Conservation (phyloP, 2,888 invertebrate species). For the Clivina fossor region DNA sequence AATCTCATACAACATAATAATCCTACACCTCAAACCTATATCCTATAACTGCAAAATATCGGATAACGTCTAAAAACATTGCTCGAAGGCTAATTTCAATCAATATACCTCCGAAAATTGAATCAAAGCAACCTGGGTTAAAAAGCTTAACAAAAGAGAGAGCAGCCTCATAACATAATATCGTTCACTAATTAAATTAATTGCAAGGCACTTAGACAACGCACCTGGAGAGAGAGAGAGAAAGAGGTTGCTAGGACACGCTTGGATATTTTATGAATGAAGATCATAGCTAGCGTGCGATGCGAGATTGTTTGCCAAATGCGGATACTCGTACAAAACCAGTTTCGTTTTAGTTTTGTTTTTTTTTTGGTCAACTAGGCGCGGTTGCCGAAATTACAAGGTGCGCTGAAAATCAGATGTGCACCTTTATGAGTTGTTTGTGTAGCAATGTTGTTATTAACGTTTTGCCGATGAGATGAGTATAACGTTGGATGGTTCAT, state of each 20-base stretch:
- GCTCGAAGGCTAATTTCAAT: conserved; percentile 7
- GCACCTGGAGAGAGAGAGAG: too few species aligned
- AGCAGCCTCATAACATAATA: too few species aligned
- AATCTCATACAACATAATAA: too few species aligned
- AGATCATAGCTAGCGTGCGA: not conserved
- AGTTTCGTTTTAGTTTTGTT: conserved; percentile 4
- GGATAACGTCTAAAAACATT: too few species aligned
- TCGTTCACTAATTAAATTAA: not conserved
- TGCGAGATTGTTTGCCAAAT: conserved; percentile 1
- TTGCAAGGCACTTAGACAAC: not conserved
- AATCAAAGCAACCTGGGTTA: too few species aligned
- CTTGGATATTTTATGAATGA: conserved; percentile 10
- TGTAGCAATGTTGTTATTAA: too few species aligned
- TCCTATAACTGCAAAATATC: too few species aligned
- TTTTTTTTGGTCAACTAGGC: conserved; percentile 9
- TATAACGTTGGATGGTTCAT: too few species aligned
- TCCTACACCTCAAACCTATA: too few species aligned
- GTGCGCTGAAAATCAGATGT: conserved; percentile 12
- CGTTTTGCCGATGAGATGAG: too few species aligned
- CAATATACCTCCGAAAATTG: too few species aligned
- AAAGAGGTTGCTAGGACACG: not conserved
- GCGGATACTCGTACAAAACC: conserved; percentile 11
- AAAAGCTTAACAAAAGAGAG: too few species aligned
- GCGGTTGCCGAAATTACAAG: conserved; percentile 5
- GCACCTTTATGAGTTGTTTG: conserved; percentile 14